These are phyloP conservation scores for Fukomys damarensis DNA, from an alignment of 2,113 vertebrate species.

Conservation along the genomic window DNA sequence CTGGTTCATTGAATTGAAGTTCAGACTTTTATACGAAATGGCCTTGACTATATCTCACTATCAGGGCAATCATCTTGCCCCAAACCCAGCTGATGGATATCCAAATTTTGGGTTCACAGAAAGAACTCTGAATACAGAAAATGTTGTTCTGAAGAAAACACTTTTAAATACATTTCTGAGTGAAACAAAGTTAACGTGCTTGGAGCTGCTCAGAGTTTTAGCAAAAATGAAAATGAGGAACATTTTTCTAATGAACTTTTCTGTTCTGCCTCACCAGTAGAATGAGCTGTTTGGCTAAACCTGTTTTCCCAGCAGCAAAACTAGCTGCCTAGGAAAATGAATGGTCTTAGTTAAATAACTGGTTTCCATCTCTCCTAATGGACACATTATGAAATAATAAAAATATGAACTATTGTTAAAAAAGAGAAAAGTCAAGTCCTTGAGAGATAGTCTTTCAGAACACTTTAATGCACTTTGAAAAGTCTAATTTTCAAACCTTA, in stretches of 20 bases:
- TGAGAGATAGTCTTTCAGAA: not conserved
- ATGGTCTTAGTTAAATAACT: not conserved
- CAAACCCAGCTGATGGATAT: not conserved
- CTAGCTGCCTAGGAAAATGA: not conserved
- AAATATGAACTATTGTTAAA: slow-evolving; percentile 40
- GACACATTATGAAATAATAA: slow-evolving; percentile 42
- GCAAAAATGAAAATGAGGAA: not conserved
- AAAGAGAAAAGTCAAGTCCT: not conserved
- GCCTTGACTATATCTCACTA: not conserved
- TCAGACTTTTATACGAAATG: not conserved
- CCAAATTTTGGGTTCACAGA: not conserved
- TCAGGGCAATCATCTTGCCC: not conserved
- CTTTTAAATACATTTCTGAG: not conserved
- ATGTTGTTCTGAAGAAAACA: not conserved
- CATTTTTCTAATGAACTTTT: not conserved
- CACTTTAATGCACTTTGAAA: slow-evolving; percentile 4
- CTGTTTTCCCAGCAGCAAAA: not conserved
- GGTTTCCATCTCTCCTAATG: not conserved
- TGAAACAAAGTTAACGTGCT: not conserved
- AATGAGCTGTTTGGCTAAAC: not conserved
- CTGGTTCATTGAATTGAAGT: not conserved
- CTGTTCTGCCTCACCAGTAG: not conserved
- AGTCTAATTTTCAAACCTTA: not conserved
- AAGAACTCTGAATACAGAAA: not conserved
- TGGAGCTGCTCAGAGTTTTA: not conserved